Conservation (phyloP, 1,140 invertebrate species). For the Euglossa dilemma region DNA sequence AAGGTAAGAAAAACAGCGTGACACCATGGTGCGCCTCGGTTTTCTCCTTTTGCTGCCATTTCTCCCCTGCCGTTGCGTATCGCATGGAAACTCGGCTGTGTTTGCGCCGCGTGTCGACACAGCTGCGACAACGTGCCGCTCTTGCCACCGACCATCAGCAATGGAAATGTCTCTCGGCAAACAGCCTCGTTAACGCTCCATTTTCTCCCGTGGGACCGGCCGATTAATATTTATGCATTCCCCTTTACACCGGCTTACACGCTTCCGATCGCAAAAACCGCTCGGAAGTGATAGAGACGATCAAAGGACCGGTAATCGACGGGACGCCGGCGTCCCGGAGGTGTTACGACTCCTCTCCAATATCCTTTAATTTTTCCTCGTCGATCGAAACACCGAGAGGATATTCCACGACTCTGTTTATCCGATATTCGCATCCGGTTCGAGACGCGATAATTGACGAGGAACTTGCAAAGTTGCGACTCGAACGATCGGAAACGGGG, state of each 20-base stretch:
- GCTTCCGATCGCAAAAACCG: not conserved
- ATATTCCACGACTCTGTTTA: not conserved
- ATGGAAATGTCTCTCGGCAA: constrained; percentile 49
- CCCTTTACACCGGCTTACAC: not conserved
- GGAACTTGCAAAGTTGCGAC: not conserved
- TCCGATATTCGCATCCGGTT: not conserved
- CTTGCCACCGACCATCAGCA: constrained; percentile 37
- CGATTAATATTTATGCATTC: constrained; percentile 28
- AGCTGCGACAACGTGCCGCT: constrained; percentile 17
- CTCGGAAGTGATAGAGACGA: not conserved
- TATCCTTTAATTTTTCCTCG: too few relatives aligned
- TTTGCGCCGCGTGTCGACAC: constrained; percentile 50
- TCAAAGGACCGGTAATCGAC: not conserved
- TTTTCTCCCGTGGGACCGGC: not conserved
- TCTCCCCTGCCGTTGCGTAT: constrained; percentile 28
- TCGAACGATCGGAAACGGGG: not conserved
- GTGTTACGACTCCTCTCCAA: too few relatives aligned
- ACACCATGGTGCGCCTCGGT: constrained; percentile 1
- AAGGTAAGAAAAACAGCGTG: constrained; percentile 14
- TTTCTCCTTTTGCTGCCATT: constrained; percentile 1
- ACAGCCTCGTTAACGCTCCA: constrained; percentile 49
- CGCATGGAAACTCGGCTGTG: constrained; percentile 31
- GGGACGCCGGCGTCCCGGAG: too few relatives aligned
- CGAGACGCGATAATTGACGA: not conserved
- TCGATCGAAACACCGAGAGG: too few relatives aligned